Conservation (phyloP, 2,888 invertebrate species). For the Lasioglossum leucozonium region DNA sequence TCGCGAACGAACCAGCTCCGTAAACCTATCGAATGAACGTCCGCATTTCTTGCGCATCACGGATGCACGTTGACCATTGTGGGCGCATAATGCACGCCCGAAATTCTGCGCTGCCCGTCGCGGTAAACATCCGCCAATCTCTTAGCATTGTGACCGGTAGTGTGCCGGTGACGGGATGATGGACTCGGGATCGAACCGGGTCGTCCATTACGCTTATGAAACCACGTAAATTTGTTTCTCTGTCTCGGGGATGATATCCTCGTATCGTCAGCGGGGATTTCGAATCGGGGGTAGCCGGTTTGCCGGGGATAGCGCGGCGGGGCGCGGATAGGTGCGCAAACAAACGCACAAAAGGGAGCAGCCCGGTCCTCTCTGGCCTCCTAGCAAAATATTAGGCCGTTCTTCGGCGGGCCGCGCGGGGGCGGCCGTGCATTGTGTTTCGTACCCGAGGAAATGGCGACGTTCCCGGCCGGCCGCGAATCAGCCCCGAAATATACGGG, state of each 20-base stretch:
- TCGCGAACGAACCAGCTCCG: too few species aligned
- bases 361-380: constrained; percentile 17
- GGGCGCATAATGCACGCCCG: background rate
- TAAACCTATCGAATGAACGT: background rate
- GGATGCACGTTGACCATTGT: background rate
- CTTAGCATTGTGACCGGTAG: background rate
- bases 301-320: background rate
- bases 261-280: background rate
- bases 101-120: background rate
- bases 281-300: background rate
- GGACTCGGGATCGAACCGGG: constrained; percentile 14
- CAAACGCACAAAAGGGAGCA: constrained; percentile 56
- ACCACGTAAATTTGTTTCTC: constrained; percentile 42
- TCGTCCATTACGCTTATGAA: constrained; percentile 54
- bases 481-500: constrained; percentile 68
- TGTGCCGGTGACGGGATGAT: background rate
- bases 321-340: constrained; percentile 42
- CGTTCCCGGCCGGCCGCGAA: constrained; percentile 67
- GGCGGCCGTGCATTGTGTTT: constrained; percentile 70
- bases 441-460: constrained; percentile 70
- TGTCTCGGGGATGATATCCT: constrained; percentile 15
- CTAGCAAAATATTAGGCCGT: constrained; percentile 71
- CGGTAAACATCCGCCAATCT: background rate
- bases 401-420: constrained; percentile 51
- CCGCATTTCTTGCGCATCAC: background rate